A percentile compares a stretch with the other conserved stretches of the same genome.
These are phyloP conservation scores for Leptinotarsa haldemani DNA, from an alignment of 2,888 invertebrate species.

Conservation along the genomic window DNA sequence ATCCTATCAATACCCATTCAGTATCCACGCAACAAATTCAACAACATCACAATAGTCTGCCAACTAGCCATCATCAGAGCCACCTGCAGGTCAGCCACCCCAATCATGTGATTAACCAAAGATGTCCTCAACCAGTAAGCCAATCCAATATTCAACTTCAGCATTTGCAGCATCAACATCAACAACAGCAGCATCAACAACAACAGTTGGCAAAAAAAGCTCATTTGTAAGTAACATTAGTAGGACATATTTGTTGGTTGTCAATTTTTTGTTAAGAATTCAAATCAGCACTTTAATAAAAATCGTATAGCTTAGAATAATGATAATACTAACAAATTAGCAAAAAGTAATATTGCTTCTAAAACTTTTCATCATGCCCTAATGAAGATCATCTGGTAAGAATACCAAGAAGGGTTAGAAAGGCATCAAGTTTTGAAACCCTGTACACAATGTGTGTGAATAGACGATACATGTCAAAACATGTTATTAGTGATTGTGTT, in stretches of 20 bases:
- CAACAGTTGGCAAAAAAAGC: conserved; percentile 60
- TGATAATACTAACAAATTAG: too few species aligned
- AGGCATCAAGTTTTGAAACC: too few species aligned
- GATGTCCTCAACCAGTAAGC: conserved; percentile 39
- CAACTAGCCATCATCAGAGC: conserved; percentile 24
- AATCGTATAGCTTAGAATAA: too few species aligned
- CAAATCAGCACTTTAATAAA: too few species aligned
- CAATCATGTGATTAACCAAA: conserved; percentile 13
- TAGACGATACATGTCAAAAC: too few species aligned
- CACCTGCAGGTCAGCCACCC: conserved; percentile 43
- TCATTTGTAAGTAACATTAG: conserved; percentile 60
- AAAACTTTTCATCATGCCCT: too few species aligned
- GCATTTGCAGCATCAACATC: conserved; percentile 44
- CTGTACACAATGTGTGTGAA: too few species aligned
- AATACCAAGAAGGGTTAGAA: too few species aligned
- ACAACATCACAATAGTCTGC: conserved; percentile 36
- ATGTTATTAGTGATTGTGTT: too few species aligned
- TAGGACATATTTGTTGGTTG: neutral
- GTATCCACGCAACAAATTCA: conserved; percentile 20
- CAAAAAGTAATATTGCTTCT: too few species aligned
- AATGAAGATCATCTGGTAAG: too few species aligned
- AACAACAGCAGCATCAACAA: conserved; percentile 54
- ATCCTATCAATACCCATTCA: conserved; percentile 7
- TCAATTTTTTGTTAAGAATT: too few species aligned
- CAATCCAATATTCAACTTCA: conserved; percentile 33